Evolutionary conservation across 2,888 invertebrate genomes (phyloP).

Genomic region (Eupithecia inturbata): DNA sequence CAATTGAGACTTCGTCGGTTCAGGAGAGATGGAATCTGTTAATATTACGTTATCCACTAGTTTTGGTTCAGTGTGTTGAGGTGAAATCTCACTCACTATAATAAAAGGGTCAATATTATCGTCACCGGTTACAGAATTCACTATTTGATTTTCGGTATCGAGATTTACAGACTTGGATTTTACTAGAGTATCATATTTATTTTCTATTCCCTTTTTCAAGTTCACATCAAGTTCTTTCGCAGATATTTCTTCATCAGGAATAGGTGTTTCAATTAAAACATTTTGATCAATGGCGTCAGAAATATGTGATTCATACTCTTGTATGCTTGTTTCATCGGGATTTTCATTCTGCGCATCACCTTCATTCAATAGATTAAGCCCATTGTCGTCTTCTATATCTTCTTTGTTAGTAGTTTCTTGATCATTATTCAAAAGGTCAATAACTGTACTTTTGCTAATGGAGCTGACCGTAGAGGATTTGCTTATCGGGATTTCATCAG

Average conservation of each 20-base stretch:
- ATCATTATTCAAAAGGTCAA: constrained; percentile 26
- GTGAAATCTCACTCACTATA: background rate
- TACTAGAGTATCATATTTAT: background rate
- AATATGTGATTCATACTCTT: background rate
- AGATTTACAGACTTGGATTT: background rate
- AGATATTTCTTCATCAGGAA: background rate
- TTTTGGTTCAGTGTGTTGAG: background rate
- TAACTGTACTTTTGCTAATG: constrained; percentile 31
- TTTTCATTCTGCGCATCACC: background rate
- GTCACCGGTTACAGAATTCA: background rate
- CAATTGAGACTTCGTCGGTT: background rate
- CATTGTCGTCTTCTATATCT: constrained; percentile 19
- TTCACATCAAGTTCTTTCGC: background rate
- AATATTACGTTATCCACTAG: background rate
- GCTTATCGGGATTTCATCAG: constrained; percentile 29
- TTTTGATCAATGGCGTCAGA: constrained; percentile 1
- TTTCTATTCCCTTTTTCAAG: background rate
- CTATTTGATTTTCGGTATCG: background rate
- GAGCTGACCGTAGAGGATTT: constrained; percentile 33
- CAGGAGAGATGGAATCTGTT: background rate
- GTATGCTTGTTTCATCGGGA: background rate
- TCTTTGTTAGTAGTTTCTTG: constrained; percentile 18
- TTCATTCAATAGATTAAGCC: background rate
- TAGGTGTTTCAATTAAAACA: background rate
- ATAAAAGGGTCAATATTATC: background rate